Percentiles rank a stretch among this genome's conserved stretches.
Evolutionary conservation across 2,797 vertebrate species (phyloP).

Genomic region (Brotula barbata): DNA sequence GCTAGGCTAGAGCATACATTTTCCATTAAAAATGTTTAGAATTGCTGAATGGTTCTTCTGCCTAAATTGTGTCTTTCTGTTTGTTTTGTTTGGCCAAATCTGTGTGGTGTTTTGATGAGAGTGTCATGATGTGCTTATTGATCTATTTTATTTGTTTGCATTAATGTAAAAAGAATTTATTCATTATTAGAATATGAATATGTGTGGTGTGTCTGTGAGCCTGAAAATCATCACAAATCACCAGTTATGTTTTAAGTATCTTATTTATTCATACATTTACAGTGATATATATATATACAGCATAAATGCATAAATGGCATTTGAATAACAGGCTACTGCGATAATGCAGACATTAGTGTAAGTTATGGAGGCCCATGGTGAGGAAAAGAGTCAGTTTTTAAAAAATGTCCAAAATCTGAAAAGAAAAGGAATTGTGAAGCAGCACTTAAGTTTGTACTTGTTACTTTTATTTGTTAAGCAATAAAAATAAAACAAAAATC

Average conservation of each 20-base stretch:
- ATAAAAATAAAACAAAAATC: conserved; percentile 8
- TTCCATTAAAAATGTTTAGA: too few species aligned
- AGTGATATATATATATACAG: conserved; percentile 46
- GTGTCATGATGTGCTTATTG: too few species aligned
- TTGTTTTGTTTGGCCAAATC: too few species aligned
- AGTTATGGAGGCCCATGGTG: conserved; percentile 16
- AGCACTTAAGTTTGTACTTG: conserved; percentile 35
- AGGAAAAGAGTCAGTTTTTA: conserved; percentile 3
- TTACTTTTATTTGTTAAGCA: conserved; percentile 22
- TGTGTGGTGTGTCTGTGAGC: not conserved
- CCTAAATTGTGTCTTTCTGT: too few species aligned
- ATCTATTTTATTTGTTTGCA: too few species aligned
- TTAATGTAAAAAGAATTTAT: too few species aligned
- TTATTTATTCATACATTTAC: conserved; percentile 68
- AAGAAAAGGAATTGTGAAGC: conserved; percentile 23
- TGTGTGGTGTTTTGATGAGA: too few species aligned
- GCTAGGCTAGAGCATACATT: too few species aligned
- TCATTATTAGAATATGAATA: too few species aligned
- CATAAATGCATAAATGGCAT: conserved; percentile 59
- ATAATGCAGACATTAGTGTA: conserved; percentile 51
- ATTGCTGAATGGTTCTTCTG: too few species aligned
- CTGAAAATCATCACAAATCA: not conserved
- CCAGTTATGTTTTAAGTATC: conserved; percentile 46
- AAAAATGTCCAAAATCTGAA: conserved; percentile 14
- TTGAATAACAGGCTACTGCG: conserved; percentile 57